phyloP scores from a whole-genome alignment of 1,140 invertebrate species.

The Euglossa dilemma region DNA sequence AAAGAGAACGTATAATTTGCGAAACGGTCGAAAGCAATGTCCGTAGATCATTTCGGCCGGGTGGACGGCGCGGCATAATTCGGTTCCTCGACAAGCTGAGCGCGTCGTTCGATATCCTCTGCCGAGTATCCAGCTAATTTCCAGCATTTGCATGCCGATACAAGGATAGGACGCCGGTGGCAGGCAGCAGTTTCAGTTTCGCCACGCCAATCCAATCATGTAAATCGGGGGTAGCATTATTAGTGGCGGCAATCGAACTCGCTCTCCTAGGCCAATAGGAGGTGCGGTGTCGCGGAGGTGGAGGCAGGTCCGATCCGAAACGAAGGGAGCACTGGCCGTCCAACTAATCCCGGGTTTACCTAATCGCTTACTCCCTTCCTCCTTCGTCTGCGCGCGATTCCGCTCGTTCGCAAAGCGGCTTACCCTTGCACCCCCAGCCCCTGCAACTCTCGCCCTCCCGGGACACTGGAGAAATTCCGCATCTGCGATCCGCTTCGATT shows the following conservation, averaged over 20 bases:
- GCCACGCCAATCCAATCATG: slow-evolving; percentile 82
- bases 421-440: slow-evolving; percentile 76
- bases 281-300: slow-evolving; percentile 19
- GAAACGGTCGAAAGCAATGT: not conserved
- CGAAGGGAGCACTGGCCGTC: slow-evolving; percentile 69
- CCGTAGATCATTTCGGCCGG: not conserved
- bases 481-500: slow-evolving; percentile 43
- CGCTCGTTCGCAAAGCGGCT: slow-evolving; percentile 80
- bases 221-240: slow-evolving; percentile 82
- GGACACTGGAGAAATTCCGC: slow-evolving; percentile 45
- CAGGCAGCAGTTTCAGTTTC: slow-evolving; percentile 79
- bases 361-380: slow-evolving; percentile 78
- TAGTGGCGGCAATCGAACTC: slow-evolving; percentile 79
- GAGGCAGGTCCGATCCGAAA: slow-evolving; percentile 61
- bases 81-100: slow-evolving; percentile 3
- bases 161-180: slow-evolving; percentile 33
- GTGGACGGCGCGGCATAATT: not conserved
- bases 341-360: slow-evolving; percentile 82
- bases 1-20: not conserved
- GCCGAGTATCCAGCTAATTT: slow-evolving; percentile 51
- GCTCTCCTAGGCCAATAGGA: slow-evolving; percentile 64
- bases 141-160: slow-evolving; percentile 59
- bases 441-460: slow-evolving; percentile 6
- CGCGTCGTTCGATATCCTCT: slow-evolving; percentile 11
- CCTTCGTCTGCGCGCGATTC: slow-evolving; percentile 68